Evolutionary conservation across 1,140 invertebrate species (phyloP).

Genomic region (Scaptodrosophila lebanonensis): DNA sequence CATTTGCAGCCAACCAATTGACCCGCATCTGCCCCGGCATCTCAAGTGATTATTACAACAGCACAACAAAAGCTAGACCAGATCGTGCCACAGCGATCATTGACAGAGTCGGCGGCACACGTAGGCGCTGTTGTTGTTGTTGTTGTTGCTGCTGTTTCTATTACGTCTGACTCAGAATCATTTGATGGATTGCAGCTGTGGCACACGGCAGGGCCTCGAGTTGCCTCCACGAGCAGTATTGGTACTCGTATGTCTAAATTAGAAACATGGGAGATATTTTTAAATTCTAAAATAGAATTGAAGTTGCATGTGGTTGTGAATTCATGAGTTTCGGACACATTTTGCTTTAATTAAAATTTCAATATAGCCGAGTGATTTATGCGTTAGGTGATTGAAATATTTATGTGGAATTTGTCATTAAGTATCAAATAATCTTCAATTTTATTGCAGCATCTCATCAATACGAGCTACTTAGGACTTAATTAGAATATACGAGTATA

Average conservation of each 20-base stretch:
- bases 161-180: constrained; percentile 18
- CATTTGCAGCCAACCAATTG: constrained; percentile 44
- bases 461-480: too few species aligned
- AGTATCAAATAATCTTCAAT: too few species aligned
- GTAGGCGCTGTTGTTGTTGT: constrained; percentile 12
- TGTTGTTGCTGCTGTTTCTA: constrained; percentile 2
- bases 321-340: constrained; percentile 30
- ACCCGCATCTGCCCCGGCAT: constrained; percentile 38
- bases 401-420: too few species aligned
- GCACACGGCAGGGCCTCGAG: constrained; percentile 13
- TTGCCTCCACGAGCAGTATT: constrained; percentile 19
- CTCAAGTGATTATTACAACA: constrained; percentile 46
- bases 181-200: constrained; percentile 69
- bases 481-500: too few species aligned
- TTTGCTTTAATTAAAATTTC: constrained; percentile 49
- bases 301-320: constrained; percentile 45
- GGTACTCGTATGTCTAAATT: too few species aligned
- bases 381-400: too few species aligned
- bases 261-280: constrained; percentile 46
- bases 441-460: too few species aligned
- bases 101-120: neutral
- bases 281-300: constrained; percentile 25
- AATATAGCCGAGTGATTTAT: constrained; percentile 53
- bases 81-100: neutral
- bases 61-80: neutral